Evolutionary conservation across 2,888 invertebrate genomes (phyloP).

Genomic region (Coelopa pilipes): DNA sequence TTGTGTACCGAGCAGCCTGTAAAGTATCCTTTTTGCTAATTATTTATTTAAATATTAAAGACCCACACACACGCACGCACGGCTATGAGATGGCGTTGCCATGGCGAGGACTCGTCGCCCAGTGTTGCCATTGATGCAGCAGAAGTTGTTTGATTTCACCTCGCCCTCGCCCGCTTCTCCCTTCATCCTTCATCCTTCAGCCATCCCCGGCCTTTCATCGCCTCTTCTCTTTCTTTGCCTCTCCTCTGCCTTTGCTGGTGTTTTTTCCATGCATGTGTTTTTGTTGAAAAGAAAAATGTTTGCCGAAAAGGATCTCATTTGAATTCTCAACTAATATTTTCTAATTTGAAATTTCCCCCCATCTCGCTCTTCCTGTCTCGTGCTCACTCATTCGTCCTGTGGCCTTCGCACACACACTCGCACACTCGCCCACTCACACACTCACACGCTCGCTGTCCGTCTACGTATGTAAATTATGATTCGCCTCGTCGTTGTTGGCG

Average conservation of each 20-base stretch:
- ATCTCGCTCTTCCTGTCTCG: too few species aligned
- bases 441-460: neutral
- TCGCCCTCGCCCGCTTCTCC: too few species aligned
- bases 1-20: conserved; percentile 45
- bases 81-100: conserved; percentile 40
- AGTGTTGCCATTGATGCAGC: conserved; percentile 34
- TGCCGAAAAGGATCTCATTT: conserved; percentile 13
- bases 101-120: conserved; percentile 51
- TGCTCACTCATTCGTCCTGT: too few species aligned
- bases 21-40: conserved; percentile 60
- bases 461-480: neutral
- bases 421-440: conserved; percentile 9
- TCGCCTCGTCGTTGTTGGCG: neutral
- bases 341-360: conserved; percentile 20
- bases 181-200: too few species aligned
- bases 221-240: too few species aligned
- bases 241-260: neutral
- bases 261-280: too few species aligned
- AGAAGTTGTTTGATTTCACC: conserved; percentile 30
- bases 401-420: conserved; percentile 14
- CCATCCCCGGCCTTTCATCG: too few species aligned
- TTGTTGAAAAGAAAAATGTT: conserved; percentile 20
- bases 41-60: conserved; percentile 66
- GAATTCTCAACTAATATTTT: conserved; percentile 30
- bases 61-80: conserved; percentile 49